Conservation (phyloP, 2,797 vertebrate species). For the Cirrhinus molitorella region DNA sequence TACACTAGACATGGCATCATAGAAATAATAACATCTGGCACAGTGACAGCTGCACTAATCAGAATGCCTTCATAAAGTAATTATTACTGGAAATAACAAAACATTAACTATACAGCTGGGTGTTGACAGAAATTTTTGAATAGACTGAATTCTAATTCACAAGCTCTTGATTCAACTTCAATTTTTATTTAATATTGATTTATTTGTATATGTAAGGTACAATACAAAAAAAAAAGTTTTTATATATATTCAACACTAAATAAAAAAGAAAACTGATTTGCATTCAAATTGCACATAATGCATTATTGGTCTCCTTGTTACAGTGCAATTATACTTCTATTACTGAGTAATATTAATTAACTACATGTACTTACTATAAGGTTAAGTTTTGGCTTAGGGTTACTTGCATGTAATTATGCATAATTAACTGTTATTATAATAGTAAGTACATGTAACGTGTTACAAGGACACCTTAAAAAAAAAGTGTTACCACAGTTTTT, state of each 20-base stretch:
- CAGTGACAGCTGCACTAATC: conserved; percentile 10
- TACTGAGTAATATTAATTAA: too few species aligned
- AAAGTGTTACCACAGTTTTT: neutral
- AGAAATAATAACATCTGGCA: conserved; percentile 39
- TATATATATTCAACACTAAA: too few species aligned
- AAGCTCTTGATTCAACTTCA: neutral
- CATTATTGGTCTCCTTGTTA: neutral
- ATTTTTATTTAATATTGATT: neutral
- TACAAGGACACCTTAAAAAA: too few species aligned
- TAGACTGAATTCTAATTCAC: neutral
- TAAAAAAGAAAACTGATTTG: too few species aligned
- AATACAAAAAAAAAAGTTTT: too few species aligned
- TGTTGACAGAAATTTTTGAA: neutral
- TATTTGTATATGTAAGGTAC: neutral
- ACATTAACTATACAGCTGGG: neutral
- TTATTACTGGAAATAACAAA: conserved; percentile 46
- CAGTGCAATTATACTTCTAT: too few species aligned
- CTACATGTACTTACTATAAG: too few species aligned
- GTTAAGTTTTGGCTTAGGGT: too few species aligned
- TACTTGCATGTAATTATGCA: too few species aligned
- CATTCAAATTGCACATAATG: too few species aligned
- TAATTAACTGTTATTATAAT: too few species aligned
- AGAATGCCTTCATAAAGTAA: conserved; percentile 44
- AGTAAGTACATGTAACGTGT: too few species aligned
- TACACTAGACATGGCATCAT: conserved; percentile 28